phyloP scores from a whole-genome alignment of 2,888 invertebrate genomes.

The Leptodirus hochenwartii region DNA sequence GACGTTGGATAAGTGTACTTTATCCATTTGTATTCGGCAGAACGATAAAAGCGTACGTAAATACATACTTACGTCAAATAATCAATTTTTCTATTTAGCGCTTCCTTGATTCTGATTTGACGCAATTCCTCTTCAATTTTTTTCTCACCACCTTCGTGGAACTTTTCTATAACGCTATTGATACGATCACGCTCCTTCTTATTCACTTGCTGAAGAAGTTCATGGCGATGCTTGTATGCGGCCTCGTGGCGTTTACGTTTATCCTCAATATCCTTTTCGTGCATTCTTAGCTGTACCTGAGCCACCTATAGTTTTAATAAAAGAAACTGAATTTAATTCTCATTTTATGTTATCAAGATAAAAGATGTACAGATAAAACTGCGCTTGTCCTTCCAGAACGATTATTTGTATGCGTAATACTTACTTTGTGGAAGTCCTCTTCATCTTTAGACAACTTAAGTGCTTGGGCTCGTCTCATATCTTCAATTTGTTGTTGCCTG shows the following conservation, averaged over 20 bases:
- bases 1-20: too few species aligned
- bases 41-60: too few species aligned
- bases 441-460: conserved; percentile 45
- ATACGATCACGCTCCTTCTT: conserved; percentile 49
- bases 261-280: conserved; percentile 25
- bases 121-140: conserved; percentile 40
- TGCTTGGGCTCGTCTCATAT: conserved; percentile 40
- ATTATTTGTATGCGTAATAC: background rate
- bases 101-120: conserved; percentile 29
- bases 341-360: too few species aligned
- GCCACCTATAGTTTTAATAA: conserved; percentile 26
- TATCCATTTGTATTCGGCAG: too few species aligned
- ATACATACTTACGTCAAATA: conserved; percentile 8
- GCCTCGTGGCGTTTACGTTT: conserved; percentile 24
- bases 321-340: too few species aligned
- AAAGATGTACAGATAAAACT: too few species aligned
- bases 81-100: conserved; percentile 14
- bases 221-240: conserved; percentile 36
- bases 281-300: conserved; percentile 28
- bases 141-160: conserved; percentile 46
- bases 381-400: too few species aligned
- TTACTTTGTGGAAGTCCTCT: conserved; percentile 18
- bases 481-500: conserved; percentile 31
- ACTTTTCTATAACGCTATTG: conserved; percentile 37
- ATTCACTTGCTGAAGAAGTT: conserved; percentile 49